Base-by-base conservation (phyloP, 2,797 vertebrate genomes). In the Alca torda region DNA sequence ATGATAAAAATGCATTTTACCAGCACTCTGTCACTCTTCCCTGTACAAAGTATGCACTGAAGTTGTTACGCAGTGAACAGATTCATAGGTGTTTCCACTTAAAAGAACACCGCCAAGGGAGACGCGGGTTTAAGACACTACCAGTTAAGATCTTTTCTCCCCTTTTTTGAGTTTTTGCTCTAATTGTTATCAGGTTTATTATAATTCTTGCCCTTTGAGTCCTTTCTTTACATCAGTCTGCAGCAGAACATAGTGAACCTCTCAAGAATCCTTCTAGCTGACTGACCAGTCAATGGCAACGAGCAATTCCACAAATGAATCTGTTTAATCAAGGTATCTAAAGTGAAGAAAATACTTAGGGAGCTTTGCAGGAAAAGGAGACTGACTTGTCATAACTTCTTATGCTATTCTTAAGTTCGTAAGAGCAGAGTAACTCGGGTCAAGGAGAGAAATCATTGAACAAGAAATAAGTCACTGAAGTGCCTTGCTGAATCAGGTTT, bases 321-420 rank as follows among this genome's bases (percentile, higher is more conserved):
- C 73, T 76, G 28, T 67, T 95, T 96, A 92, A 95, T 95, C 86
- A 83, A 93, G 35, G 64, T 83, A 78, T 53, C 37, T 54, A 68
- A 89, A 33, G 33, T 80, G 69, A 89, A 82, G 53, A 80, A 64
- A 37, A 26, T 20, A 83, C 73, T 80, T 73, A 37, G 10, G 64
- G 37, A 91, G 48, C n/a, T 84, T 64, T 81, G n/a, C 64, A 73
- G 54, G 26, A 84, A 72, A 21, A 2, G 14, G 5, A 76, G 14
- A 35, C 14, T 53, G 41, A 91, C 64, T 59, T 92, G 63, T 67
- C 35, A 69, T 14, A 81, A 10, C 35, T 93, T 59, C 61, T 65
- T 33, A 56, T 51, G 39, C 39, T 69, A 39, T 39, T 89, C 68
- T 64, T 69, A 67, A 85, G 48, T 85, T 95, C 21, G 2, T 16